Conservation (phyloP, 2,888 invertebrate genomes). For the Rhamnusium bicolor region DNA sequence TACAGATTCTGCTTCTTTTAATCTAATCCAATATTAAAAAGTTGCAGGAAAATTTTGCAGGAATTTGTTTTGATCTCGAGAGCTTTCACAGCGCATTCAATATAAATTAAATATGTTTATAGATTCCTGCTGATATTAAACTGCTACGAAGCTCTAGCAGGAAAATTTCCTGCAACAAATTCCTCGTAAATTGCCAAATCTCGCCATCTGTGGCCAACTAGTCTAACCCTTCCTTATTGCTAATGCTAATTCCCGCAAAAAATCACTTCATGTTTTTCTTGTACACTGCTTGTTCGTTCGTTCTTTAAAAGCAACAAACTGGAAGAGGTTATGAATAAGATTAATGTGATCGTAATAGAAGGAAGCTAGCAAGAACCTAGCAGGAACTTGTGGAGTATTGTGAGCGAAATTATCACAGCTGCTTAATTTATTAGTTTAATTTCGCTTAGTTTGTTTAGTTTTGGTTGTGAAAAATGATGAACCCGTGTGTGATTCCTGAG, state of each 20-base stretch:
- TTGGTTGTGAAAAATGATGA: conserved; percentile 63
- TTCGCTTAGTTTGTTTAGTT: conserved; percentile 7
- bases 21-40: too few relatives aligned
- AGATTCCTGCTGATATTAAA: background rate
- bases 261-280: background rate
- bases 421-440: background rate
- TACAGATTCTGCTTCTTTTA: too few relatives aligned
- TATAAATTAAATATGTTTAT: background rate
- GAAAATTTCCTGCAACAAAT: background rate
- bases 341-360: conserved; percentile 7
- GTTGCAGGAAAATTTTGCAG: too few relatives aligned
- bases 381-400: conserved; percentile 4
- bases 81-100: too few relatives aligned
- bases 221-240: background rate
- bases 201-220: background rate
- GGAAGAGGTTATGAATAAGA: conserved; percentile 21
- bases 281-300: background rate
- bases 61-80: too few relatives aligned
- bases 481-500: conserved; percentile 73
- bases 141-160: background rate
- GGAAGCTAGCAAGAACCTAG: conserved; percentile 12
- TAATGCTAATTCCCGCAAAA: background rate
- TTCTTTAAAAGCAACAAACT: background rate
- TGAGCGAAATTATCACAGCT: background rate
- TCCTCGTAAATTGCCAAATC: too few relatives aligned